Conservation (phyloP, 2,888 invertebrate species). For the Congeria kusceri region DNA sequence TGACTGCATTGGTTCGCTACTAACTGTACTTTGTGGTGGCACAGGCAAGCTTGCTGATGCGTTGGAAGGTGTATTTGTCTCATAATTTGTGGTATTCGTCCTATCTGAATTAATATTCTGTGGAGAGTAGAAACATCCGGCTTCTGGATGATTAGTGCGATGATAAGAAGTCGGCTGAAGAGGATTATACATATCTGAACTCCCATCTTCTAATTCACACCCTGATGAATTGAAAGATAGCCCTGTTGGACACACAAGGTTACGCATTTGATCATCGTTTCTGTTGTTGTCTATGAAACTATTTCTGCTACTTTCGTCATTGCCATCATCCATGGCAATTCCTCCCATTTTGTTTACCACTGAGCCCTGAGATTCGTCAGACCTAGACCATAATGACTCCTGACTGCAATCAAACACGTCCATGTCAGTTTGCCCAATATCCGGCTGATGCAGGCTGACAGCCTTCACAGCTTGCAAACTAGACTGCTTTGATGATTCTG, state of each 20-base stretch:
- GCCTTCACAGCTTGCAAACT: too few species aligned
- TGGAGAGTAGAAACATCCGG: background rate
- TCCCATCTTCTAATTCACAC: background rate
- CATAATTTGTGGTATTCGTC: too few species aligned
- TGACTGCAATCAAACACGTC: background rate
- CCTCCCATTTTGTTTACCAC: slow-evolving; percentile 47
- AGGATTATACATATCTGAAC: slow-evolving; percentile 37
- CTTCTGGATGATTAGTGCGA: background rate
- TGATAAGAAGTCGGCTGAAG: slow-evolving; percentile 41
- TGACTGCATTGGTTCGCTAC: background rate
- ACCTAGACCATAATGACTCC: slow-evolving; percentile 41
- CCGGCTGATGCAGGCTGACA: too few species aligned
- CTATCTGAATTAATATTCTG: too few species aligned
- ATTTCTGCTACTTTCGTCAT: slow-evolving; percentile 3
- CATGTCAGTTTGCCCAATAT: too few species aligned
- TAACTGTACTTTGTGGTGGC: background rate
- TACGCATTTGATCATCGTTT: background rate
- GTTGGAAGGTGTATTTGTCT: too few species aligned
- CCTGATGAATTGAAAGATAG: background rate
- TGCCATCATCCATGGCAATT: slow-evolving; percentile 45
- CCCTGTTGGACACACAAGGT: background rate
- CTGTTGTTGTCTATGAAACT: background rate
- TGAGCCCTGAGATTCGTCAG: slow-evolving; percentile 48
- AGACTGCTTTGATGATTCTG: too few species aligned
- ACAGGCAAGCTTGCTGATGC: background rate